Conservation (phyloP, 2,113 vertebrate species). For the Trichomycterus rosablanca region DNA sequence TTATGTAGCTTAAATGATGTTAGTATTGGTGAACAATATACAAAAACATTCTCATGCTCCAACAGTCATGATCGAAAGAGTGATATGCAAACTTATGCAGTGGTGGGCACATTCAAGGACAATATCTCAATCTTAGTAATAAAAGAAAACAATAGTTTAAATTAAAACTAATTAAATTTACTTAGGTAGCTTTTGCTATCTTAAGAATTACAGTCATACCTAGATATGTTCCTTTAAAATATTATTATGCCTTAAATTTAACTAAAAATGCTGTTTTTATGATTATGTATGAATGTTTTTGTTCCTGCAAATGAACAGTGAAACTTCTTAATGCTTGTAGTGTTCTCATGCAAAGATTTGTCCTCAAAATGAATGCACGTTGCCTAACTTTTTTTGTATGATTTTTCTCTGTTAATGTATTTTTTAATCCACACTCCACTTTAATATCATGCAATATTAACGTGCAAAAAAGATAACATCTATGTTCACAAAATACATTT, state of each 20-base stretch:
- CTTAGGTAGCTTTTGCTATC: conserved; percentile 32
- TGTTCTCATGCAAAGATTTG: conserved; percentile 70
- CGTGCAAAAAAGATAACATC: conserved; percentile 79
- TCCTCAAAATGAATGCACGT: conserved; percentile 64
- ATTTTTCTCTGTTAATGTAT: conserved; percentile 54
- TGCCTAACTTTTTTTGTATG: conserved; percentile 54
- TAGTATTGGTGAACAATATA: conserved; percentile 61
- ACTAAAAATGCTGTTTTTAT: conserved; percentile 11
- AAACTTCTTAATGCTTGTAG: conserved; percentile 57
- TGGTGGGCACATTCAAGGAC: conserved; percentile 67
- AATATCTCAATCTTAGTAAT: conserved; percentile 50
- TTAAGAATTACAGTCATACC: conserved; percentile 50
- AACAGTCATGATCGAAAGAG: conserved; percentile 56
- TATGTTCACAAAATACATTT: conserved; percentile 79
- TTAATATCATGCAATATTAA: conserved; percentile 78
- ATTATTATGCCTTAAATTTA: conserved; percentile 10
- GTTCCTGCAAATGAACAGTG: conserved; percentile 41
- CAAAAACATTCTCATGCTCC: conserved; percentile 52
- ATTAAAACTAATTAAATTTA: conserved; percentile 30
- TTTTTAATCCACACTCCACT: conserved; percentile 68
- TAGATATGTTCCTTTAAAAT: conserved; percentile 31
- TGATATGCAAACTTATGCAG: conserved; percentile 67
- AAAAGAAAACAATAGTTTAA: conserved; percentile 35
- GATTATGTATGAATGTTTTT: conserved; percentile 47
- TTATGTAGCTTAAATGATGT: conserved; percentile 48